Evolutionary conservation across 2,888 invertebrate genomes (phyloP), one percentile per base, ranked within the genome.

Genomic region (Pollenia labialis): DNA sequence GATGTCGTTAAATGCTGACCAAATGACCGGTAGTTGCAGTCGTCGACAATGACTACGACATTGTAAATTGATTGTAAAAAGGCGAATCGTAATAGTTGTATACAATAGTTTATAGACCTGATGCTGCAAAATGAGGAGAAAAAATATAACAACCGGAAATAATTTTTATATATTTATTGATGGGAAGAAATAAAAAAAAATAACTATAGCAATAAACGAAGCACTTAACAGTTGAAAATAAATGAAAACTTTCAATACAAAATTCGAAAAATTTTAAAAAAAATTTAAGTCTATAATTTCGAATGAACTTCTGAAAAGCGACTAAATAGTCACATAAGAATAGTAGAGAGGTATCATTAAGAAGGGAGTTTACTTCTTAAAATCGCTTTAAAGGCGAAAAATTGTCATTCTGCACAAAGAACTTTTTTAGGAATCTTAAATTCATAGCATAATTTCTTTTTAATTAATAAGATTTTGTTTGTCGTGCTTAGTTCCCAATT

Each of bases 11-110:
- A 80, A 75, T 79, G 62, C 87, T 84, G 84, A 81, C 84, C 84
- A 84, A 87, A 87, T 87, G 87, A 87, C 87, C 83, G 84, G 87
- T 87, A 81, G 87, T 87, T 74, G 74, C 42, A 54, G 72, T 84
- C 71, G 64, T 54, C 79, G 18, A 82, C 69, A 76, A 82, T 69
- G 60, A 40, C 68, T 60, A 40, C 46, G 79, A 84, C 84, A 84
- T 87, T 87, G 84, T 81, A 87, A 87, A 87, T 87, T 87, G 87
- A 84, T 87, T 81, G 77, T 84, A 81, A 81, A 84, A 66, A 10
- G 12, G 32, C 32, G 16, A 72, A 68, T 52, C 42, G 42, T 79
- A 60, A 71, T 84, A 74, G 79, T 74, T 54, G 44, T 54, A 42
- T n/a, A 69, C 69, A 76, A 76, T 76, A 76, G 76, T 82, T 76